Evolutionary conservation across 2,113 vertebrate genomes (phyloP).

Genomic region (Phainopepla nitens): DNA sequence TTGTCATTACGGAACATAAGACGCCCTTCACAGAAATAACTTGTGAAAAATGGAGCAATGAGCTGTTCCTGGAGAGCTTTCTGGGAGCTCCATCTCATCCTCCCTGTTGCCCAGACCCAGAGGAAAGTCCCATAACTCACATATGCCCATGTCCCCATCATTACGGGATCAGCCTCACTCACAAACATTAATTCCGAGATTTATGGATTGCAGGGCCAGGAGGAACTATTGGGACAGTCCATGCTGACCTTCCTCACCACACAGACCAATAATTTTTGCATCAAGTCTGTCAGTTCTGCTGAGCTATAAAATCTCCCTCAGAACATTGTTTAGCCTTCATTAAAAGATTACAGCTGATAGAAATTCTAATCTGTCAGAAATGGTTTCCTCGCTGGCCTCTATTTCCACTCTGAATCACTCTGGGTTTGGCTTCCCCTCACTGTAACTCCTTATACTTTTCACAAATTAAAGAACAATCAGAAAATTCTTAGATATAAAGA

Average conservation of each 20-base stretch:
- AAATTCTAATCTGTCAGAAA: background rate
- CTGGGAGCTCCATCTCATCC: background rate
- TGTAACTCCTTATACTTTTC: background rate
- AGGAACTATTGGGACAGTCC: background rate
- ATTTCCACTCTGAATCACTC: background rate
- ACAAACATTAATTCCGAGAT: background rate
- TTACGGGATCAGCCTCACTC: background rate
- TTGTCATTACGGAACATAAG: constrained; percentile 33
- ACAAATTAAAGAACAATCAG: background rate
- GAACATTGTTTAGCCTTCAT: constrained; percentile 6
- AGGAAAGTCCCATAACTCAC: background rate
- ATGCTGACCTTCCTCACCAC: background rate
- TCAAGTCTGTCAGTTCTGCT: background rate
- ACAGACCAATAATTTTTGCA: background rate
- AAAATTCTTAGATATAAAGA: background rate
- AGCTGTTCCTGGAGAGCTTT: background rate
- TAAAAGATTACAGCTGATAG: background rate
- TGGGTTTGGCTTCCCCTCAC: background rate
- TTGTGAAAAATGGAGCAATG: background rate
- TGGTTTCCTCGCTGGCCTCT: background rate
- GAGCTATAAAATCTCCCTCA: background rate
- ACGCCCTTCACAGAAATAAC: constrained; percentile 44
- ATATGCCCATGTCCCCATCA: background rate
- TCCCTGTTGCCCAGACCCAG: background rate
- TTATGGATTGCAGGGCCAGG: background rate